Evolutionary conservation across 2,797 vertebrate genomes (phyloP), one percentile per base, ranked within the genome.

Genomic region (Menidia menidia): DNA sequence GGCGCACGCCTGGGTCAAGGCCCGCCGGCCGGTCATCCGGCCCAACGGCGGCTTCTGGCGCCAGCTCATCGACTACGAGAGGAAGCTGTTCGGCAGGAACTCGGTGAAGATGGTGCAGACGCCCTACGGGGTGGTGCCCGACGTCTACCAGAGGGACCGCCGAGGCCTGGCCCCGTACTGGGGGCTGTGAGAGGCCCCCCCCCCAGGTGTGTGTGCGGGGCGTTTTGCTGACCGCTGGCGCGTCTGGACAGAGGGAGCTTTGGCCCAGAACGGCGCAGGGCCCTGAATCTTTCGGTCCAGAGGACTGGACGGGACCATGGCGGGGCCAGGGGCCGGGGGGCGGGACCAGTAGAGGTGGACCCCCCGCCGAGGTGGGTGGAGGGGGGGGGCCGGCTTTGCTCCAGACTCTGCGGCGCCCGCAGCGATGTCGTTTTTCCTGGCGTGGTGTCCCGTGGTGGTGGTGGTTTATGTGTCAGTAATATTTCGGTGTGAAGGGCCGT

Each of bases 71-170:
- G 96, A 98, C 80, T 98, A 98, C 4, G 97, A 99, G 88, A 94
- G 96, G 88, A 97, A 98, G 94, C 95, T 99, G 73, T 99, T 96
- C 12, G 97, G 97, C 74, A 97, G 96, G 85, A 96, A 95, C 63
- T 95, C 96, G 25, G 97, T 99, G 61, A 98, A 98, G 94, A 97
- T 98, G 97, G 95, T 99, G 86, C 96, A 98, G 92, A 98, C 97
- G 0, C 96, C 97, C 4, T 98, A 98, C 0, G 97, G 97, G 77
- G 87, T 97, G 77, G 89, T 98, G 81, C 97, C 97, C 9, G 97
- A 99, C 41, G 92, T 98, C 87, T 99, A 98, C 0, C 95, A 96
- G 93, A 95, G 96, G 78, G 97, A 97, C 91, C 95, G 96, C 88
- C 95, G 96, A 90, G 95, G 93, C 92, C 94, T 97, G 83, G 94